Evolutionary conservation across 2,888 invertebrate species (phyloP).

Genomic region (Slavum lentiscoides): DNA sequence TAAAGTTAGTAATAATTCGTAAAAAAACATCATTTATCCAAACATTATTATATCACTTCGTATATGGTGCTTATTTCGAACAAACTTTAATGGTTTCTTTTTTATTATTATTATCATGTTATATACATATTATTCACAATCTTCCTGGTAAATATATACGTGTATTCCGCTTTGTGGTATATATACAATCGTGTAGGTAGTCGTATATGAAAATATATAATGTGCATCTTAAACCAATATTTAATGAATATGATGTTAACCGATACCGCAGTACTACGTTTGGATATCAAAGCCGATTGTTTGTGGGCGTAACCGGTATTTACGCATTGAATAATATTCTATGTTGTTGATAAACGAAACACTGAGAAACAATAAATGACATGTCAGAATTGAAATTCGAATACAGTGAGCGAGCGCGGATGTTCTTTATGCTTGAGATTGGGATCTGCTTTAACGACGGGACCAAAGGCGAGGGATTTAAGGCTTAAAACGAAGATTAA

Average conservation of each 20-base stretch:
- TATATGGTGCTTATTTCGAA: no score
- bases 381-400: background rate
- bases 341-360: background rate
- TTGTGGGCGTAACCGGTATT: background rate
- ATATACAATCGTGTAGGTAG: background rate
- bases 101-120: no score
- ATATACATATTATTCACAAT: no score
- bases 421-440: background rate
- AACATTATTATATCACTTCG: no score
- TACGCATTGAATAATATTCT: background rate
- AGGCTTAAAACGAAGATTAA: background rate
- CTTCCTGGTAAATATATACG: no score
- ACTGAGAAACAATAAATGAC: background rate
- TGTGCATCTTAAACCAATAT: background rate
- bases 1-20: no score
- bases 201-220: background rate
- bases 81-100: no score
- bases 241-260: background rate
- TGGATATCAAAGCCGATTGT: background rate
- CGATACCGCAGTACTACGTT: no score
- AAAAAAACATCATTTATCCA: no score
- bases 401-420: background rate
- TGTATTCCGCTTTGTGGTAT: background rate
- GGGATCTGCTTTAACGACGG: slow-evolving; percentile 1
- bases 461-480: background rate